Percentiles rank a stretch among this genome's conserved stretches.
Conservation (phyloP, 1,140 invertebrate genomes). For the Choristoneura fumiferana region DNA sequence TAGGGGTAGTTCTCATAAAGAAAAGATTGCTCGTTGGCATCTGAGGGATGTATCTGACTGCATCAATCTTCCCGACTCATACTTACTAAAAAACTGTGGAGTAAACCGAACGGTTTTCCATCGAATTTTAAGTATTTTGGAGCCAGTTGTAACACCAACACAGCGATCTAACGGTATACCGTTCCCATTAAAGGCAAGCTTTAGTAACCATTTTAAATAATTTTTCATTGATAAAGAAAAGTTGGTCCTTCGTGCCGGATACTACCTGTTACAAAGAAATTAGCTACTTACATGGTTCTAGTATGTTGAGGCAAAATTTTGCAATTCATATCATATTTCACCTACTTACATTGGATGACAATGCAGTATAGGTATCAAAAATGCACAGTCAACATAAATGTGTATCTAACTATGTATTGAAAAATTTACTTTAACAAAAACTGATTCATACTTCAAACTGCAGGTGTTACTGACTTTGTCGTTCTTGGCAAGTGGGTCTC, state of each 20-base stretch:
- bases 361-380: too few relatives aligned
- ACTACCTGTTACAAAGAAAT: too few relatives aligned
- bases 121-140: conserved; percentile 39
- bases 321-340: too few relatives aligned
- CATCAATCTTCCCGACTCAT: conserved; percentile 38
- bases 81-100: conserved; percentile 38
- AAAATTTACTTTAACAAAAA: too few relatives aligned
- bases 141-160: conserved; percentile 44
- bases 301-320: too few relatives aligned
- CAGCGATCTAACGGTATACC: conserved; percentile 49
- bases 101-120: conserved; percentile 39
- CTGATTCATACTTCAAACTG: background rate
- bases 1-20: conserved; percentile 34
- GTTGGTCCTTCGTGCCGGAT: conserved; percentile 6
- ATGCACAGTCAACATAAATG: too few relatives aligned
- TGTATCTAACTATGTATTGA: too few relatives aligned
- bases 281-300: too few relatives aligned
- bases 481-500: conserved; percentile 42
- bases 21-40: conserved; percentile 30
- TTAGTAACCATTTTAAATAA: background rate
- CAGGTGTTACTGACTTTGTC: conserved; percentile 46
- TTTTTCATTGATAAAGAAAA: too few relatives aligned
- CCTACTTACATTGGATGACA: too few relatives aligned
- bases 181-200: conserved; percentile 44
- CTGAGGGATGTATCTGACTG: conserved; percentile 37